A percentile compares a stretch with the other conserved stretches of the same genome.
These are phyloP conservation scores for Siderastrea siderea DNA, from an alignment of 92 coral and sea anemone genomes.

Conservation along the genomic window DNA sequence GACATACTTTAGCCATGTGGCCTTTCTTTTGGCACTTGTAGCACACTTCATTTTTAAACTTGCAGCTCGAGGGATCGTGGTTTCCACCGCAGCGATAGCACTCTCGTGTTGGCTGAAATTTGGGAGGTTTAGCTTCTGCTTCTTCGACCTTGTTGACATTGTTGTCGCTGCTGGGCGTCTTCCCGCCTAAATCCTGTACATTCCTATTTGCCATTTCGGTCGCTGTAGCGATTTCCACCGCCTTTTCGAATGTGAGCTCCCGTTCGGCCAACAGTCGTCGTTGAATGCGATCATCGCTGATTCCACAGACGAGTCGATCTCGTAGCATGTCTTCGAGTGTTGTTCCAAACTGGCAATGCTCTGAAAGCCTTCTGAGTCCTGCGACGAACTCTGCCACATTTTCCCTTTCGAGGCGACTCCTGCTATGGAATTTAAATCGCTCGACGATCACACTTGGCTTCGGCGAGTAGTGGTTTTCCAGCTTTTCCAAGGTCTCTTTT, in stretches of 20 bases:
- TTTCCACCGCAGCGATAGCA: slow-evolving; percentile 49
- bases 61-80: slow-evolving; percentile 48
- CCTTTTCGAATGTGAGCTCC: slow-evolving; percentile 50
- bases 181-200: slow-evolving; percentile 33
- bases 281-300: slow-evolving; percentile 58
- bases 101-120: not conserved
- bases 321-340: slow-evolving; percentile 66
- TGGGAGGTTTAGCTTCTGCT: slow-evolving; percentile 11
- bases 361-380: slow-evolving; percentile 50
- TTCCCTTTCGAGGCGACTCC: slow-evolving; percentile 59
- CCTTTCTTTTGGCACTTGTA: slow-evolving; percentile 59
- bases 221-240: slow-evolving; percentile 46
- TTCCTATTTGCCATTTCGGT: slow-evolving; percentile 43
- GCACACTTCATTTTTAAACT: slow-evolving; percentile 47
- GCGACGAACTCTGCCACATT: slow-evolving; percentile 67
- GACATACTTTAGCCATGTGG: slow-evolving; percentile 49
- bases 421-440: slow-evolving; percentile 64
- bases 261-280: slow-evolving; percentile 56
- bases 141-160: slow-evolving; percentile 12
- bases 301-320: slow-evolving; percentile 56
- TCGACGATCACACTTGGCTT: slow-evolving; percentile 71
- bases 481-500: slow-evolving; percentile 30
- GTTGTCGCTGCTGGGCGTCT: slow-evolving; percentile 33
- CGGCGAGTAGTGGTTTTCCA: slow-evolving; percentile 67
- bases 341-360: slow-evolving; percentile 59